Percentiles rank a stretch among this genome's conserved stretches.
Conservation (phyloP, 2,113 vertebrate species). For the Okapia johnstoni region DNA sequence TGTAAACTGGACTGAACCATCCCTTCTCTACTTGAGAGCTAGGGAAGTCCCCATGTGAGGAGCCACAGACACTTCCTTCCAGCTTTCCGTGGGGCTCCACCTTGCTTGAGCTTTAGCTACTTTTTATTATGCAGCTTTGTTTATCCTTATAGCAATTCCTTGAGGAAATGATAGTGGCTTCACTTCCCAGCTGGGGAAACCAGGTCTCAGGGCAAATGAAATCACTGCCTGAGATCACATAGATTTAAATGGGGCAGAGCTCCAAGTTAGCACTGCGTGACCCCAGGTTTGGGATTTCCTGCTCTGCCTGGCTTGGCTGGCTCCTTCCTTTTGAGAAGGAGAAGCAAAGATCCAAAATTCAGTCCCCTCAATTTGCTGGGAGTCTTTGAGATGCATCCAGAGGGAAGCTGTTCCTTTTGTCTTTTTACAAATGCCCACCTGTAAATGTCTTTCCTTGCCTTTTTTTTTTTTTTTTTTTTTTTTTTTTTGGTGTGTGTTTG, state of each 20-base stretch:
- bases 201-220: not conserved
- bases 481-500: not conserved
- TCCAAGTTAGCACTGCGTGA: fast-evolving
- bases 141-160: not conserved
- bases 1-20: not conserved
- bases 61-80: fast-evolving
- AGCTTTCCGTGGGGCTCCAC: not conserved
- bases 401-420: not conserved
- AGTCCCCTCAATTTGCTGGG: not conserved
- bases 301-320: not conserved
- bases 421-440: not conserved
- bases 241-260: not conserved
- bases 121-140: not conserved
- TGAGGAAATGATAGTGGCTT: not conserved
- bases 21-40: fast-evolving
- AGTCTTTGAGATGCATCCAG: not conserved
- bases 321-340: not conserved
- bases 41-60: fast-evolving
- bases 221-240: not conserved
- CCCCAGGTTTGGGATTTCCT: fast-evolving
- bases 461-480: not conserved
- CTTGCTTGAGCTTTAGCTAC: not conserved
- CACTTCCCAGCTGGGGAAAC: not conserved
- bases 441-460: not conserved
- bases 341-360: not conserved